Conservation (phyloP, 2,113 vertebrate genomes). For the Syngnathus scovelli region DNA sequence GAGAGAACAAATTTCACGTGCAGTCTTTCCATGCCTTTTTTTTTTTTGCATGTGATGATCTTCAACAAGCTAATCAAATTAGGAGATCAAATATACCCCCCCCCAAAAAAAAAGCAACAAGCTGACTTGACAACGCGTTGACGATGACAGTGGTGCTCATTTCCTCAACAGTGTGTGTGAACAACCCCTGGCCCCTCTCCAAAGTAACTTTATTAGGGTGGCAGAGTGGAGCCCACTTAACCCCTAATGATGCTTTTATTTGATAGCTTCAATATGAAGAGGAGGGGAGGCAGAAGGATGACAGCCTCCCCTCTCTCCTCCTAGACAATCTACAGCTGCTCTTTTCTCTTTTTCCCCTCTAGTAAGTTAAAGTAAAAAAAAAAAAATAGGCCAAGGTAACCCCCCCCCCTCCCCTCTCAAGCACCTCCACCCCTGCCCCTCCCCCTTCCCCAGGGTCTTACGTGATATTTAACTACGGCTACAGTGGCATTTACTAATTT, state of each 20-base stretch:
- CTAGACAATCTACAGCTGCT: conserved; percentile 50
- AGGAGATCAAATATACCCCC: background rate
- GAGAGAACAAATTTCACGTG: too few relatives aligned
- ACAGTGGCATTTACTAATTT: conserved; percentile 85
- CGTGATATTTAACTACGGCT: conserved; percentile 84
- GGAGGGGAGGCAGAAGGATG: conserved; percentile 11
- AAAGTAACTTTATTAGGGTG: conserved; percentile 85
- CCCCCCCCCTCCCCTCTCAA: conserved; percentile 25
- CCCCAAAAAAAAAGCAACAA: background rate
- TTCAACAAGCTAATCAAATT: background rate
- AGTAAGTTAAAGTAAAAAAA: conserved; percentile 7
- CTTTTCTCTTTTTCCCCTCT: conserved; percentile 28
- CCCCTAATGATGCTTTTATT: conserved; percentile 74
- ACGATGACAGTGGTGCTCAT: conserved; percentile 49
- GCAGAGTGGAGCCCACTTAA: conserved; percentile 82
- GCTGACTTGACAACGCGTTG: conserved; percentile 37
- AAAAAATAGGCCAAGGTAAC: conserved; percentile 68
- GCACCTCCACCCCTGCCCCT: conserved; percentile 3
- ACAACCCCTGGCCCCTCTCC: conserved; percentile 60
- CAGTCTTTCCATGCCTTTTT: too few relatives aligned
- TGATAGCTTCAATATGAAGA: conserved; percentile 67
- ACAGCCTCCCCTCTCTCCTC: conserved; percentile 40
- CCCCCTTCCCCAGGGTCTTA: conserved; percentile 58
- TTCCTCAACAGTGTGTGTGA: conserved; percentile 73
- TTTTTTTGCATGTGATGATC: background rate